A percentile compares a stretch with the other conserved stretches of the same genome.
phyloP scores from a whole-genome alignment of 2,888 invertebrate genomes.

The Sisyra nigra region DNA sequence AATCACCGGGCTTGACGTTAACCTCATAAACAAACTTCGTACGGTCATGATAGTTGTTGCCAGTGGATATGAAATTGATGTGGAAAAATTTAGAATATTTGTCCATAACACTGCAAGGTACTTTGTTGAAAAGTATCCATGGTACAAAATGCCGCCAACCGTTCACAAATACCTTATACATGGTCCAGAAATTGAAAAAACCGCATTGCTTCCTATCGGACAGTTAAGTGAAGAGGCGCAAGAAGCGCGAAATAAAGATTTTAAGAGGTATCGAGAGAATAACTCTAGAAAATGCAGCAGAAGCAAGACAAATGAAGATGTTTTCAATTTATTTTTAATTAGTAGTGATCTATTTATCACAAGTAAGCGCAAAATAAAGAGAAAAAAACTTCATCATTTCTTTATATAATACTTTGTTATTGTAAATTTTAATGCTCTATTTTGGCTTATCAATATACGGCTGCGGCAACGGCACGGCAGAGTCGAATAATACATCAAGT shows the following conservation, averaged over 20 bases:
- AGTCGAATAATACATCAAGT: too few relatives aligned
- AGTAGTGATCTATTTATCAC: constrained; percentile 8
- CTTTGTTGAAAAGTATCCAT: constrained; percentile 11
- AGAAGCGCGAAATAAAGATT: constrained; percentile 12
- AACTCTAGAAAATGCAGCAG: constrained; percentile 6
- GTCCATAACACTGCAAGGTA: constrained; percentile 9
- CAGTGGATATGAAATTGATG: constrained; percentile 15
- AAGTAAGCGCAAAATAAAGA: too few relatives aligned
- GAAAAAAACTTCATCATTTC: too few relatives aligned
- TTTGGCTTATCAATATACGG: too few relatives aligned
- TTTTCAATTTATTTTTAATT: constrained; percentile 9
- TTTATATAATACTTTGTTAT: too few relatives aligned
- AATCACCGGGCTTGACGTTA: constrained; percentile 17
- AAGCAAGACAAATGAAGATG: constrained; percentile 3
- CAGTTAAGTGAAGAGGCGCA: constrained; percentile 13
- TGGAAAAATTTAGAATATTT: constrained; percentile 14
- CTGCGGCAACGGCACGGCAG: too few relatives aligned
- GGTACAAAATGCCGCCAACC: constrained; percentile 14
- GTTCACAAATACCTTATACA: constrained; percentile 15
- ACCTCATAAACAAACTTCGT: constrained; percentile 15
- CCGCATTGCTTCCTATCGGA: constrained; percentile 10
- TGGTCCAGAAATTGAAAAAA: constrained; percentile 11
- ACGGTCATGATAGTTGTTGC: constrained; percentile 15
- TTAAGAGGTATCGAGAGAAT: constrained; percentile 6
- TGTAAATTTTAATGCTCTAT: too few relatives aligned